Base-by-base conservation (phyloP, 92 coral and sea anemone species). In the Actinernus sp. region DNA sequence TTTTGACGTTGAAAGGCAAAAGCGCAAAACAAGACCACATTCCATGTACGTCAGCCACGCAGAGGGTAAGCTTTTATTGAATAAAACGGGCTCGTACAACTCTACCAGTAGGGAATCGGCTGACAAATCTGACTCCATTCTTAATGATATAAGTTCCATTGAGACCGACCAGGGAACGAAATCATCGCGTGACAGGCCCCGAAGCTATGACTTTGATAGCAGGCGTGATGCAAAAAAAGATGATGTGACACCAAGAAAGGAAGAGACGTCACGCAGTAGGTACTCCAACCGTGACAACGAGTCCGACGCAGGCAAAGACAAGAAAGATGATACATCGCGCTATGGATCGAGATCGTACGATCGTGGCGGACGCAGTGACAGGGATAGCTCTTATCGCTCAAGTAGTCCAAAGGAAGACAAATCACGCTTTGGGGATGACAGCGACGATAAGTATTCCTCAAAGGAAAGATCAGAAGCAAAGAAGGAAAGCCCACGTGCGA, bases 1-100 rank as follows among this genome's bases (percentile, higher is more conserved):
- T 22, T 25, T 70, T 25, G 78, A 70, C 11, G 66, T 70, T 19
- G 65, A 40, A 17, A 46, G 30, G 14, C 39, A 26, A 24, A 33
- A 41, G 26, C 44, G 61, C 0, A 31, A 2, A 37, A n/a, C 59
- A 16, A 58, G 72, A 32, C 72, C 72, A 18, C 46, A 48, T 6
- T 65, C 72, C 30, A 65, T 65, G 59, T 65, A 65, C 29, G 72
- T 49, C 4, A 65, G 46, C 49, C 52, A 65, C 21, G 39, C 72
- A 3, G 72, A 65, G 26, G 72, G 72, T 0, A 59, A 65, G 59
- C n/a, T n/a, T n/a, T n/a, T n/a, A n/a, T n/a, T n/a, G n/a, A n/a
- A n/a, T n/a, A n/a, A n/a, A n/a, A n/a, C n/a, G n/a, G n/a, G n/a
- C n/a, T n/a, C n/a, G n/a, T n/a, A n/a, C n/a, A n/a, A n/a, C n/a